Percentiles rank a stretch among this genome's conserved stretches.
These are phyloP conservation scores for Xyrichtys novacula DNA, from an alignment of 2,797 vertebrate species.

Conservation along the genomic window DNA sequence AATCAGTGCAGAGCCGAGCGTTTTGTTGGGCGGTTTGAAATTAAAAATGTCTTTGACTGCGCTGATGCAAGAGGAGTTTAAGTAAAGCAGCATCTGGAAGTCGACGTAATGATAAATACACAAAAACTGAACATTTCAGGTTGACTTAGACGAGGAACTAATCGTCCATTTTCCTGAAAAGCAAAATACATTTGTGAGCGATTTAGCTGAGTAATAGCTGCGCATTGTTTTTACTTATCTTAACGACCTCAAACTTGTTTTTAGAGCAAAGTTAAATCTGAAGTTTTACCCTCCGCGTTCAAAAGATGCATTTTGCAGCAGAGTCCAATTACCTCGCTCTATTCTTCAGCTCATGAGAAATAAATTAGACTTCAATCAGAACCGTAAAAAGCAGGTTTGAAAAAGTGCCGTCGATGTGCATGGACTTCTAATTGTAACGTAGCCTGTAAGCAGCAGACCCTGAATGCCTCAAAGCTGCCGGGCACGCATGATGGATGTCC, in stretches of 20 bases:
- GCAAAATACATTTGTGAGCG: too few species aligned
- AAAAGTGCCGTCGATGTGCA: conserved; percentile 22
- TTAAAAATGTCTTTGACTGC: not conserved
- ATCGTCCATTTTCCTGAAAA: not conserved
- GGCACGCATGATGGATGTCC: conserved; percentile 30
- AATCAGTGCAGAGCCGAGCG: conserved; percentile 8
- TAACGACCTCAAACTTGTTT: not conserved
- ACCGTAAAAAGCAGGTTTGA: conserved; percentile 45
- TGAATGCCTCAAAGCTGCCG: conserved; percentile 33
- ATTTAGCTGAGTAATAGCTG: too few species aligned
- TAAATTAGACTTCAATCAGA: conserved; percentile 53
- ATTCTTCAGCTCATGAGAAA: conserved; percentile 44
- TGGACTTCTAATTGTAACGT: conserved; percentile 48
- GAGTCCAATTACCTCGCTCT: conserved; percentile 1
- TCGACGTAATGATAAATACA: not conserved
- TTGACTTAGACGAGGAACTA: not conserved
- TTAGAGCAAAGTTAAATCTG: not conserved
- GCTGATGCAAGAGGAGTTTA: not conserved
- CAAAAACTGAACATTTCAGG: not conserved
- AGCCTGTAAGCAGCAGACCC: conserved; percentile 15
- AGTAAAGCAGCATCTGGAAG: not conserved
- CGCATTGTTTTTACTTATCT: not conserved
- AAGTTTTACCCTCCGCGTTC: conserved; percentile 1
- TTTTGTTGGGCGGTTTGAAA: conserved; percentile 8
- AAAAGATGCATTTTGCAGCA: conserved; percentile 30